phyloP scores from a whole-genome alignment of 2,888 invertebrate species.

The Scaptomyza caliginosa region DNA sequence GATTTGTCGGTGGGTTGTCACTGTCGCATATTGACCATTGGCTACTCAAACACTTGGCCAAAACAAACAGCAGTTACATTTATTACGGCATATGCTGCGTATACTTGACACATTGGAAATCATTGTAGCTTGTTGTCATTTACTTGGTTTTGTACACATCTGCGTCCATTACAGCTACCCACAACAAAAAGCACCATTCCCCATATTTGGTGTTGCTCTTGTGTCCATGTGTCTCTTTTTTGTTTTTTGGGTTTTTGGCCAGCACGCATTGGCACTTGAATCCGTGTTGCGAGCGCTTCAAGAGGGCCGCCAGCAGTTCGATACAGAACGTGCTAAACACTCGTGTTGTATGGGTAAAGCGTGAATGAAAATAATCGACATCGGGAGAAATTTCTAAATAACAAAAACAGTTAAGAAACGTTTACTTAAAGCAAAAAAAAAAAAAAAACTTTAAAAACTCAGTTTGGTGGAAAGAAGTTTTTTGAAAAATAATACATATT shows the following conservation, averaged over 20 bases:
- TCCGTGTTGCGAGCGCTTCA: slow-evolving; percentile 50
- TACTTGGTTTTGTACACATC: slow-evolving; percentile 52
- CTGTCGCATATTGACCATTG: slow-evolving; percentile 30
- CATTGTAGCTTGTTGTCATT: slow-evolving; percentile 25
- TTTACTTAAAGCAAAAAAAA: too few relatives aligned
- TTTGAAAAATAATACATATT: too few relatives aligned
- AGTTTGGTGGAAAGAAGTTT: too few relatives aligned
- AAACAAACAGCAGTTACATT: slow-evolving; percentile 4
- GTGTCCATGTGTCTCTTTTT: slow-evolving; percentile 13
- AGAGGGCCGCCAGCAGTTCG: slow-evolving; percentile 36
- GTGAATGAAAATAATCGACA: neutral
- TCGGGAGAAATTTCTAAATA: neutral
- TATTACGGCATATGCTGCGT: slow-evolving; percentile 54
- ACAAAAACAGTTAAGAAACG: too few relatives aligned
- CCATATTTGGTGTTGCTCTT: slow-evolving; percentile 56
- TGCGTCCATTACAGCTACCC: neutral
- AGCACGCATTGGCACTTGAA: slow-evolving; percentile 69
- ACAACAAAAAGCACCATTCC: slow-evolving; percentile 23
- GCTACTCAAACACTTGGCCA: neutral
- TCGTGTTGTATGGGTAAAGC: slow-evolving; percentile 4
- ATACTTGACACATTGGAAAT: slow-evolving; percentile 50
- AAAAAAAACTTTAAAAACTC: too few relatives aligned
- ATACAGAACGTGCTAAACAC: slow-evolving; percentile 64
- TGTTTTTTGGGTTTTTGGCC: slow-evolving; percentile 31
- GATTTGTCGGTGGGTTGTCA: too few relatives aligned